These are phyloP conservation scores for Eucera pruinosa DNA, from an alignment of 2,888 invertebrate species.

Conservation along the genomic window DNA sequence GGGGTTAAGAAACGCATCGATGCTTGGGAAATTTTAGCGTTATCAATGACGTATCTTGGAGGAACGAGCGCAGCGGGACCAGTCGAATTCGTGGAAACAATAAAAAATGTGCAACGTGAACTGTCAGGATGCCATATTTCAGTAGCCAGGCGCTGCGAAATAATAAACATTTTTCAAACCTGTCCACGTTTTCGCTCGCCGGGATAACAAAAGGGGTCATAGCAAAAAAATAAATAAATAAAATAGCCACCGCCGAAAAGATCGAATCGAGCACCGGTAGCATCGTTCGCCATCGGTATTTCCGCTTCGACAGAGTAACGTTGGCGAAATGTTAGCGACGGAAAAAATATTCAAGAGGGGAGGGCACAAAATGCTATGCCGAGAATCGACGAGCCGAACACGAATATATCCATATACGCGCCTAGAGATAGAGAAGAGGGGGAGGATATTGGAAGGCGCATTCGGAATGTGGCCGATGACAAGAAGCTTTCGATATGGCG, in stretches of 20 bases:
- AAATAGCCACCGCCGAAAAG: background rate
- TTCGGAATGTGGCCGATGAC: constrained; percentile 46
- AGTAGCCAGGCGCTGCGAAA: constrained; percentile 9
- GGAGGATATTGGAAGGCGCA: constrained; percentile 31
- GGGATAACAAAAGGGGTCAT: background rate
- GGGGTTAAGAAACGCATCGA: no score
- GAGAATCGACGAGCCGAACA: constrained; percentile 32
- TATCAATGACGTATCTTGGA: no score
- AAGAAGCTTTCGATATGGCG: constrained; percentile 50
- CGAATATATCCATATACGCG: constrained; percentile 19
- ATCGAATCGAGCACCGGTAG: background rate
- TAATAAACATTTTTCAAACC: constrained; percentile 29
- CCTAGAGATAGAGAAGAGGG: no score
- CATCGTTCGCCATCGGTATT: background rate
- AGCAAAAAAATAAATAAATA: no score
- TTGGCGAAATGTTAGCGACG: background rate
- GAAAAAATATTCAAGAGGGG: constrained; percentile 4
- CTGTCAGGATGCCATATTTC: constrained; percentile 7
- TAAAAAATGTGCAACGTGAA: constrained; percentile 6
- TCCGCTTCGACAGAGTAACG: background rate
- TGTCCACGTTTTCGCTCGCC: background rate
- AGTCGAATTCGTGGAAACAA: background rate
- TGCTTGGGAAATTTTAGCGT: no score
- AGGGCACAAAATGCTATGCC: no score
- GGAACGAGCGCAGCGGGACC: no score